A percentile compares a stretch with the other conserved stretches of the same genome.
Conservation (phyloP, 1,140 invertebrate species). For the Orius laevigatus region DNA sequence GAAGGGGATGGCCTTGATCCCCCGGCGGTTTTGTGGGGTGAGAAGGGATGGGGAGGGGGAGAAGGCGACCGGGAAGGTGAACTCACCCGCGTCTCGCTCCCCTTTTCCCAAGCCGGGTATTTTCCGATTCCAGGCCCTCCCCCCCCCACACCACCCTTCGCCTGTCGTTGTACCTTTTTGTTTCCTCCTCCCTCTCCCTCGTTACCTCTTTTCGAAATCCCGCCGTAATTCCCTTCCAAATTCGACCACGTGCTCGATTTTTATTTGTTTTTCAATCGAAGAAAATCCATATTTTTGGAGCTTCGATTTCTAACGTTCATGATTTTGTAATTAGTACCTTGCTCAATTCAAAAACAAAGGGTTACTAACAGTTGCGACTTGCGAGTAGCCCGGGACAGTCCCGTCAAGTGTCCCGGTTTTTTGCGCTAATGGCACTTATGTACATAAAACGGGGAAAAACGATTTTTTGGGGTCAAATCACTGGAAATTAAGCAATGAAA, state of each 20-base stretch:
- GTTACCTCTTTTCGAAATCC: not conserved
- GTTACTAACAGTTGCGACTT: too few relatives aligned
- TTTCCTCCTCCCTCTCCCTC: not conserved
- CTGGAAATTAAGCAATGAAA: too few relatives aligned
- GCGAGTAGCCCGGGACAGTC: too few relatives aligned
- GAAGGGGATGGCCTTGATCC: not conserved
- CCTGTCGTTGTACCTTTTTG: not conserved
- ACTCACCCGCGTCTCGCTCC: not conserved
- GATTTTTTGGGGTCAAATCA: too few relatives aligned
- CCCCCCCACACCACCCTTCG: not conserved
- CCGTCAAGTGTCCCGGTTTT: too few relatives aligned
- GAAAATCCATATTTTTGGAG: not conserved
- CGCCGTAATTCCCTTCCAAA: not conserved
- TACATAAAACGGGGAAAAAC: too few relatives aligned
- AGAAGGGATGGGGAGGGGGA: conserved; percentile 4
- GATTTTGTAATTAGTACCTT: too few relatives aligned
- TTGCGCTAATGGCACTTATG: too few relatives aligned
- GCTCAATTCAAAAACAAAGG: too few relatives aligned
- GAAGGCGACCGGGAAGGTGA: conserved; percentile 10
- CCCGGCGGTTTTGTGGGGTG: not conserved
- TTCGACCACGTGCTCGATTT: not conserved
- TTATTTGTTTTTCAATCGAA: not conserved
- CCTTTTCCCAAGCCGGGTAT: not conserved
- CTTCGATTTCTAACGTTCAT: too few relatives aligned
- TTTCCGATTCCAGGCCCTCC: not conserved